Conservation (phyloP, 2,888 invertebrate species). For the Selenia dentaria region DNA sequence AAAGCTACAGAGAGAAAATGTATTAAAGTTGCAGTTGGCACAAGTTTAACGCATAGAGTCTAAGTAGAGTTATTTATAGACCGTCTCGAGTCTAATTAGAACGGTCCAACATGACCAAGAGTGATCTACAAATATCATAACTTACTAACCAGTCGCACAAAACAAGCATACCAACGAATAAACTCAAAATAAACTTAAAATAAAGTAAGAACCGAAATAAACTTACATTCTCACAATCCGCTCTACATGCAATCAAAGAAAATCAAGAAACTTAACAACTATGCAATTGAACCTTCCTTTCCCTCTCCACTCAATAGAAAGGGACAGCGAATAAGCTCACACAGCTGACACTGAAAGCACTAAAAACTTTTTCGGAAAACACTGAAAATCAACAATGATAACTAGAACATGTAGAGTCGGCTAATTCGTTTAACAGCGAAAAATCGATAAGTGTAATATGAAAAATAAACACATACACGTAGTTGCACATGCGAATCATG, state of each 20-base stretch:
- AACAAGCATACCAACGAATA: conserved; percentile 30
- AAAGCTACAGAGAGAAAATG: conserved; percentile 29
- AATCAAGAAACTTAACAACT: conserved; percentile 75
- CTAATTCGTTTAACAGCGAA: conserved; percentile 46
- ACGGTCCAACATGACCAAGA: conserved; percentile 59
- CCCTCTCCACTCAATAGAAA: conserved; percentile 67
- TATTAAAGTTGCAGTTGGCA: conserved; percentile 39
- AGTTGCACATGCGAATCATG: conserved; percentile 42
- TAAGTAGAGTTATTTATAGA: conserved; percentile 76
- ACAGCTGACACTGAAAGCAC: conserved; percentile 80
- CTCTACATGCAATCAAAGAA: conserved; percentile 65
- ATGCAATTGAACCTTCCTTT: conserved; percentile 67
- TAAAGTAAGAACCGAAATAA: conserved; percentile 26
- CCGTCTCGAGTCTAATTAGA: conserved; percentile 66
- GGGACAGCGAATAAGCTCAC: conserved; percentile 63
- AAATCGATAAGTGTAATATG: conserved; percentile 46
- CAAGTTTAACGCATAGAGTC: conserved; percentile 58
- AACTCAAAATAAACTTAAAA: conserved; percentile 17
- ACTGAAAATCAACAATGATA: conserved; percentile 53
- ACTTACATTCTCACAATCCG: conserved; percentile 73
- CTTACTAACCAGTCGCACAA: conserved; percentile 37
- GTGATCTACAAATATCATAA: conserved; percentile 61
- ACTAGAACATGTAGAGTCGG: conserved; percentile 45
- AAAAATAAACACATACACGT: conserved; percentile 42
- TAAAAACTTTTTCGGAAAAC: conserved; percentile 72